Evolutionary conservation across 2,888 invertebrate species (phyloP), one percentile per base, ranked within the genome.

Genomic region (Conops quadrifasciatus): DNA sequence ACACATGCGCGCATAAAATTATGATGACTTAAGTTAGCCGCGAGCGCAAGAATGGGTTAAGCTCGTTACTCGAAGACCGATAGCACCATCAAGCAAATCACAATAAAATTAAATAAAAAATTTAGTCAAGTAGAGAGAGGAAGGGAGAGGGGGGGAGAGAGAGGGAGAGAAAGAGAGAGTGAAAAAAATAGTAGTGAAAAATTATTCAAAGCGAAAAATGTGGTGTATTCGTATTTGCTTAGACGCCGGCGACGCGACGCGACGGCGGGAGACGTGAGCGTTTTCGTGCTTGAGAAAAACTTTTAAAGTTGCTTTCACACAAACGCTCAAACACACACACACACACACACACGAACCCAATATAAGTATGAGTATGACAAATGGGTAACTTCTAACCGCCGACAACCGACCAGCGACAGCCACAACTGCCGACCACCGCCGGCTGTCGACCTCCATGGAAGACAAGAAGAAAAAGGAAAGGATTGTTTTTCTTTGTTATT

Each of bases 21-120:
- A 71, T 66, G 71, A 60, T 62, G 71, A 66, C 66, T 66, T 71
- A 59, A 58, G 60, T 21, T 64, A 30, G 56, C 30, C 30, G 45
- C 53, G 7, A 30, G 21, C 11, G 26, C 24, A n/a, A 67, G 30
- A 47, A 67, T 9, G 59, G 30, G 28, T 53, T 64, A 59, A 49
- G 51, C 36, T 43, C 24, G 24, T 62, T 62, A 43, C 43, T 43
- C 21, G 62, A 62, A 62, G 51, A 28, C 49, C 19, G 47, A 51
- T 9, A 43, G 30, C 9, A 30, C 24, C 43, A 15, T 15, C 4
- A 43, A 67, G 28, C 2, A 28, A n/a, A 60, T 36, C 36, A 47
- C 43, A 28, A 68, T 16, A 60, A 30, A 19, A 30, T 16, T 49
- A 58, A 62, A 47, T 24, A 47, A 26, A 47, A 67, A 59, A 45